Evolutionary conservation across 2,113 vertebrate species (phyloP), one percentile per base, ranked within the genome.

Genomic region (Pagrus major): DNA sequence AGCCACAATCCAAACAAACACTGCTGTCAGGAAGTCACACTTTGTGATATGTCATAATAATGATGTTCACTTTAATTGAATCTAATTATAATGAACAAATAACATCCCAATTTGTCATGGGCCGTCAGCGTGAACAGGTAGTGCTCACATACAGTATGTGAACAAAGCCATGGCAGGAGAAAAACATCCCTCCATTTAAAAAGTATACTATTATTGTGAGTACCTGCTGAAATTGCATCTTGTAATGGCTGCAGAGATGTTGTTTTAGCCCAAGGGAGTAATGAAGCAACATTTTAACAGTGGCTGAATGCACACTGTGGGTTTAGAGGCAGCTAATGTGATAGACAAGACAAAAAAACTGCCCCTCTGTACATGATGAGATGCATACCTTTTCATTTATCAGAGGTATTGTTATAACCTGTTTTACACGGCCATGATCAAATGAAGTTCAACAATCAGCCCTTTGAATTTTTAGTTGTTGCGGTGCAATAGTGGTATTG

Each of bases 171-270:
- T 9, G 18, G 15, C 42, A 69, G 49, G 18, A 59, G 18, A 70
- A 80, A 47, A 39, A 1, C 27, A 76, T 55, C 12, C 6, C 0
- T n/a, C 35, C 25, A 46, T 58, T 31, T 70, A 58, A 9, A 9
- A 60, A 46, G n/a, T n/a, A 73, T 3, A 69, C 14, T 23, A 44
- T 44, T 27, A 29, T 23, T 49, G 35, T 15, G 23, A 64, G 25
- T 52, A 79, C 39, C 47, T 85, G 64, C 69, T 73, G 42, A 82
- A 68, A 71, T 25, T 25, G 44, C 63, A 54, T 6, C 31, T 63
- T 69, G 10, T 4, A 27, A 10, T 16, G 39, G 23, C 37, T 55
- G 31, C 7, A 76, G 23, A 29, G 9, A 55, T 23, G 51, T 21
- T 51, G 1, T 58, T 71, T 81, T 10, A 68, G 51, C 60, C 31